Conservation (phyloP, 2,888 invertebrate species). For the Petrophora chlorosata region DNA sequence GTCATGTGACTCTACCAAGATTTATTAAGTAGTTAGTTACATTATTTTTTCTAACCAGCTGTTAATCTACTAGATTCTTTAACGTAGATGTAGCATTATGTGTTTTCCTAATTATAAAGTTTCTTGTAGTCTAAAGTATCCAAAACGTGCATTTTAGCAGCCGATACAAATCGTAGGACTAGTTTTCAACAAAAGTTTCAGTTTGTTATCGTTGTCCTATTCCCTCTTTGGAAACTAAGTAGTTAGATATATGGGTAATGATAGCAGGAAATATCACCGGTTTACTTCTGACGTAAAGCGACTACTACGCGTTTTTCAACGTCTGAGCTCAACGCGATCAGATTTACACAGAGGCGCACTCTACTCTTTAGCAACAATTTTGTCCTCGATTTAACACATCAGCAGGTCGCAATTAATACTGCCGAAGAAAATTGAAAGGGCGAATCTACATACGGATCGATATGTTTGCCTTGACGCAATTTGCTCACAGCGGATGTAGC, state of each 20-base stretch:
- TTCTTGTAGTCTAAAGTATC: too few relatives aligned
- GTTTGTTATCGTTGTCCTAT: slow-evolving; percentile 6
- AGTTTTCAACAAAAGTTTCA: neutral
- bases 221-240: slow-evolving; percentile 12
- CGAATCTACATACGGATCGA: slow-evolving; percentile 9
- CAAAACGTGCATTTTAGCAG: too few relatives aligned
- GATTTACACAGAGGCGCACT: slow-evolving; percentile 66
- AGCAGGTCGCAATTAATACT: neutral
- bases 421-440: slow-evolving; percentile 12
- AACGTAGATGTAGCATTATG: too few relatives aligned
- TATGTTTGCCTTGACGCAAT: slow-evolving; percentile 19
- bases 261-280: slow-evolving; percentile 67
- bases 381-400: slow-evolving; percentile 4
- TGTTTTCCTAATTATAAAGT: too few relatives aligned
- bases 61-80: too few relatives aligned
- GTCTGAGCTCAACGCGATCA: slow-evolving; percentile 49
- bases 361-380: slow-evolving; percentile 14
- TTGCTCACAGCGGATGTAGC: slow-evolving; percentile 13
- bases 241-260: slow-evolving; percentile 44
- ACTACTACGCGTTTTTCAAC: slow-evolving; percentile 63
- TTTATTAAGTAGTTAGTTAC: too few relatives aligned
- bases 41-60: too few relatives aligned
- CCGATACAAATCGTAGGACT: neutral
- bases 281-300: slow-evolving; percentile 50
- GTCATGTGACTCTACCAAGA: too few relatives aligned